Base-by-base conservation (phyloP, 1,140 invertebrate genomes). In the Oryzaephilus surinamensis region DNA sequence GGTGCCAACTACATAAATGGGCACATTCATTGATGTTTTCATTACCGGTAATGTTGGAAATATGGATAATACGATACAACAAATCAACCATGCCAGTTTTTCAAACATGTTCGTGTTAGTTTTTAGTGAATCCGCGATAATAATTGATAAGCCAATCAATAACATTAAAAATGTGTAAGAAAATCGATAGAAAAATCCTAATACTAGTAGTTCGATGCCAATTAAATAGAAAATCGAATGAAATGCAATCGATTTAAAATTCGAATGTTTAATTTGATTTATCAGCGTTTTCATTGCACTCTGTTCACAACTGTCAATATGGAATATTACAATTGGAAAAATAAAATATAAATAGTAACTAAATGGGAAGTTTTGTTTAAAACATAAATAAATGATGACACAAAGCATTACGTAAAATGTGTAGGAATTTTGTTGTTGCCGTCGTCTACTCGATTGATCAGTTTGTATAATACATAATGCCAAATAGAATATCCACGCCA, bases 31-130 rank as follows among this genome's bases (percentile, higher is more conserved):
- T n/a, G n/a, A n/a, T 6, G 53, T 56, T 38, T 50, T 52, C 46
- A 58, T 50, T 6, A 51, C 45, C 12, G 51, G 56, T 24, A 54
- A 41, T 20, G 41, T n/a, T 11, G 56, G 52, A 23, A 58, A 53
- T 11, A 51, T 38, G 17, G 48, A 45, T 11, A 55, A 23, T 17
- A 49, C 7, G 6, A 40, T 10, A 30, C 47, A 46, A 23, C 41
- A 42, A 23, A 30, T n/a, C 23, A 51, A 7, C 54, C 53, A 58
- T 7, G 41, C 26, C 10, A 46, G 19, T 48, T 58, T 58, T 16
- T 51, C 45, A 0, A 17, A 10, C 12, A 17, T 32, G 15, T 12
- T 41, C 1, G 48, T 32, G 35, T 36, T 32, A 4, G 20, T 33
- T 19, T 32, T 38, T 14, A 53, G 39, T 12, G 42, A 35, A 10